Evolutionary conservation across 2,888 invertebrate genomes (phyloP).

Genomic region (Quadroppia sp.): DNA sequence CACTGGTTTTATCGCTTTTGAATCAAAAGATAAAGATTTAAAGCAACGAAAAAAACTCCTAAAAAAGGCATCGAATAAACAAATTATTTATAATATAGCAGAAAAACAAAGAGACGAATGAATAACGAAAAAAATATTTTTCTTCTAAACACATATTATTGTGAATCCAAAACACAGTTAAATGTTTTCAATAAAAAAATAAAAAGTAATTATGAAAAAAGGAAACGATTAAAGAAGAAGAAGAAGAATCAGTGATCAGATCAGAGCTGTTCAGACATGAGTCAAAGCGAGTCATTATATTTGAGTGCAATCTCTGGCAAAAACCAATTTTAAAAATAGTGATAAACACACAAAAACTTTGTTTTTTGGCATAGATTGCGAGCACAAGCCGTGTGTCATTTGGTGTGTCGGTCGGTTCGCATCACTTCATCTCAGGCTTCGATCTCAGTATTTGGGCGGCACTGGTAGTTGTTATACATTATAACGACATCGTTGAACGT

Average conservation of each 20-base stretch:
- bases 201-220: constrained; percentile 18
- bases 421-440: background rate
- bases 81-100: background rate
- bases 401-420: constrained; percentile 4
- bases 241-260: constrained; percentile 12
- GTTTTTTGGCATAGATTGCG: constrained; percentile 6
- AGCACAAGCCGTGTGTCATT: constrained; percentile 3
- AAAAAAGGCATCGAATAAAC: background rate
- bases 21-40: constrained; percentile 5
- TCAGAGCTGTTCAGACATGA: constrained; percentile 17
- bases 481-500: background rate
- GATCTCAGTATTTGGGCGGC: background rate
- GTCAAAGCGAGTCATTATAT: background rate
- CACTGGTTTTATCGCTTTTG: background rate
- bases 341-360: background rate
- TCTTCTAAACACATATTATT: too few relatives aligned
- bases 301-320: background rate
- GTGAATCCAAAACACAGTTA: background rate
- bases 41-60: background rate
- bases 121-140: too few relatives aligned
- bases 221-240: constrained; percentile 8
- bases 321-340: constrained; percentile 14
- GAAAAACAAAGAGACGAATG: too few relatives aligned
- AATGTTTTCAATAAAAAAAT: background rate
- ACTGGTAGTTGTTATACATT: background rate